phyloP scores from a whole-genome alignment of 2,888 invertebrate genomes.

The Cryptosula pallasiana region DNA sequence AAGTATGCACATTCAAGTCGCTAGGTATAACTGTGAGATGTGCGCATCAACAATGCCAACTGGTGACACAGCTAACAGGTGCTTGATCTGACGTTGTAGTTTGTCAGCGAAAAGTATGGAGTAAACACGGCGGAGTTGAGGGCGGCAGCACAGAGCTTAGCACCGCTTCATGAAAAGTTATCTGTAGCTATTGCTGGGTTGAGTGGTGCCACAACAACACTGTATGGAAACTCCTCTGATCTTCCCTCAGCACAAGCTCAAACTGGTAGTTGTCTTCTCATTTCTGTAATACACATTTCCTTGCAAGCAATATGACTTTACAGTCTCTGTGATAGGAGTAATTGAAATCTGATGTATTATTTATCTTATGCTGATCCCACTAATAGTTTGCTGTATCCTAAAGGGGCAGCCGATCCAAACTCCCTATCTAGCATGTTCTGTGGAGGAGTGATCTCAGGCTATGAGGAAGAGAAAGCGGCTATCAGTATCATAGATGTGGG shows the following conservation, averaged over 20 bases:
- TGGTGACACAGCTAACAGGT: too few relatives aligned
- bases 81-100: too few relatives aligned
- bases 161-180: background rate
- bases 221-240: too few relatives aligned
- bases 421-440: background rate
- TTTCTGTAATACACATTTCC: too few relatives aligned
- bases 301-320: too few relatives aligned
- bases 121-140: constrained; percentile 3
- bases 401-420: background rate
- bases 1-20: too few relatives aligned
- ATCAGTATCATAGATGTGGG: background rate
- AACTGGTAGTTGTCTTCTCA: too few relatives aligned
- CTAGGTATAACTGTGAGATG: too few relatives aligned
- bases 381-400: background rate
- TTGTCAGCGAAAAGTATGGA: background rate
- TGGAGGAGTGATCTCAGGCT: background rate
- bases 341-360: too few relatives aligned
- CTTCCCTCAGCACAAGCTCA: background rate
- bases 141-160: background rate
- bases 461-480: background rate
- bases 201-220: background rate
- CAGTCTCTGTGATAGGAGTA: too few relatives aligned
- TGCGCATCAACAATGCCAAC: too few relatives aligned
- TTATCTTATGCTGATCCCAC: too few relatives aligned
- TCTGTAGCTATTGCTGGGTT: background rate